Base-by-base conservation (phyloP, 2,888 invertebrate genomes). In the Hydroisotoma schaefferi region DNA sequence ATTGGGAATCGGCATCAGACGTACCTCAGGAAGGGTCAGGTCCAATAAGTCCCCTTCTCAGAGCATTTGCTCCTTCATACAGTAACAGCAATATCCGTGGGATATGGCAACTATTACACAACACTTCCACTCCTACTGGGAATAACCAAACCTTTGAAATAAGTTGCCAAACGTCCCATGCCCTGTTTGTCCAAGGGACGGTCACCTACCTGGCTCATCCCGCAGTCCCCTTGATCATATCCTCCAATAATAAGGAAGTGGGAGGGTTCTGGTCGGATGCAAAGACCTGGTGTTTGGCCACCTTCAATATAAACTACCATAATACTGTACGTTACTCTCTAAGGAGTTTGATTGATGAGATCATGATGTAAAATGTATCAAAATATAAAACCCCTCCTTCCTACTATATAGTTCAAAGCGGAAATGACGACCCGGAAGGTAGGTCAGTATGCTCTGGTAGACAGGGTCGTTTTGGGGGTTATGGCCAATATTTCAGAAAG, bases 191-290 rank as follows among this genome's bases (percentile, higher is more conserved):
- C 15, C 65, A 68, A 55, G 63, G 49, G 1, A 49, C 56, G 46
- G 48, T 68, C 15, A 55, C 49, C n/a, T 64, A 62, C 23, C 55
- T 65, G 12, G 60, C 63, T 2, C 54, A 60, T 8, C 61, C 65
- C 2, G 48, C 40, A 2, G 63, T 63, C 1, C 55, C 59, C 5
- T 2, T 68, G 10, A 54, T 54, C 8, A 29, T 68, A 5, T 58
- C 44, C n/a, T 37, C 58, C n/a, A 33, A 43, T 10, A 33, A 55
- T 6, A 20, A 46, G 37, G 43, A 59, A 38, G 26, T 65, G 3
- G 65, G 59, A 2, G 58, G 49, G 20, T 68, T 61, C 27, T 65
- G 63, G 61, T 68, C 67, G 4, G 57, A 68, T 57, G 67, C 65
- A 25, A 58, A 37, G 44, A 28, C 44, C 10, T 68, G 67, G 67